Base-by-base conservation (phyloP, 2,797 vertebrate species). In the Sphenodon punctatus region DNA sequence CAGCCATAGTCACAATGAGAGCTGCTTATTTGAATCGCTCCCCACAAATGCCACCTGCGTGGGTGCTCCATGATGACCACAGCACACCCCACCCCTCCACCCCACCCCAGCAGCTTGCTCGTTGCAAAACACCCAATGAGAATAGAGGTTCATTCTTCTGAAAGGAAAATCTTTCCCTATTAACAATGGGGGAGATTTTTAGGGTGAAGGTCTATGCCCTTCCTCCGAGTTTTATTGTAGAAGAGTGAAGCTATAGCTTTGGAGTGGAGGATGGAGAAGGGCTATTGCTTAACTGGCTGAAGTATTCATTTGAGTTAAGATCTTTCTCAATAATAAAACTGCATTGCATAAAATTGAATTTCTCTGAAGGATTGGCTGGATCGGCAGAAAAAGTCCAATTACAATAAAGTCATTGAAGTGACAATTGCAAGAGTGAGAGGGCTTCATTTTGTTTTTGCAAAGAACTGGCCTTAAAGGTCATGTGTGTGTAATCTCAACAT, bases 291-390 rank as follows among this genome's bases (percentile, higher is more conserved):
- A 39, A 10, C 3, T 2, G 30, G n/a, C 48, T 53, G 34, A 78
- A 6, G 8, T 68, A 66, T 25, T 60, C 43, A 2, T 46, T 59
- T 64, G 10, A 69, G 34, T 19, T 30, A 68, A 56, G 22, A 41
- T 34, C 23, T 64, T 34, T 63, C 66, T 48, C 59, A 56, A 58
- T 75, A 68, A 75, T 75, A 75, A 75, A 82, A 69, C 66, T 75
- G 66, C 41, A 36, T 48, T 69, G 79, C 66, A 75, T 81, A 75
- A 69, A 75, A 81, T 75, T 75, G 48, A 81, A 81, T 82, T 65
- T 61, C 48, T 64, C 49, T 72, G 66, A 82, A 63, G 56, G 48
- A 69, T 48, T 75, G 64, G 51, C 51, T 69, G 79, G 41, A 64
- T 48, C 4, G 16, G 27, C 20, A 67, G 70, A 71, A 61, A 1